Percentiles rank a stretch among this genome's conserved stretches.
Evolutionary conservation across 2,113 vertebrate species (phyloP).

Genomic region (Setophaga kirtlandii): DNA sequence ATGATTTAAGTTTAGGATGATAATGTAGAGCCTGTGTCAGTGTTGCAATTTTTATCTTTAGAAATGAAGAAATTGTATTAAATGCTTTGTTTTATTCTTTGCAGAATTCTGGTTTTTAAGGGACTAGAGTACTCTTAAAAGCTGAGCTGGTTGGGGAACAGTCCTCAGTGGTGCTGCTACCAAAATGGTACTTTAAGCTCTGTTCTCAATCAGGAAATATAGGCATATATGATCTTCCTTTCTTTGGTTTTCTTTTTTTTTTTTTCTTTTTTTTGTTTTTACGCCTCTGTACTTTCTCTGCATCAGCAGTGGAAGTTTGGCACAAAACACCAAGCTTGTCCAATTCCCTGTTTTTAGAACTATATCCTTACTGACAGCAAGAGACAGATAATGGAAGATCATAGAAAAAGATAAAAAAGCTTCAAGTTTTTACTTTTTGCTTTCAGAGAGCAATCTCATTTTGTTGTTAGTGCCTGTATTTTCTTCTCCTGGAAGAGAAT

Average conservation of each 20-base stretch:
- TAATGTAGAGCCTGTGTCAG: background rate
- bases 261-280: background rate
- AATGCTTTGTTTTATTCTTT: too few species aligned
- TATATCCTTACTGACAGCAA: background rate
- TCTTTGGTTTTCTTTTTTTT: accelerated
- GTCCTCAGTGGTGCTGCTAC: background rate
- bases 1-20: background rate
- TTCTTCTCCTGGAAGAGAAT: background rate
- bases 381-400: background rate
- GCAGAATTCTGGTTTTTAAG: too few species aligned
- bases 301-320: background rate
- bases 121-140: background rate
- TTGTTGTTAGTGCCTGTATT: background rate
- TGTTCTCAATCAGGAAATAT: background rate
- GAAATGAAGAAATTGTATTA: background rate
- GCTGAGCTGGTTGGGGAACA: background rate
- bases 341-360: background rate
- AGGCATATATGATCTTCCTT: background rate
- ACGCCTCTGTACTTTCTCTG: background rate
- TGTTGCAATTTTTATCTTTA: background rate
- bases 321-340: background rate
- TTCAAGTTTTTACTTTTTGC: background rate
- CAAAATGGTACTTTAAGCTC: background rate
- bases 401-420: background rate
- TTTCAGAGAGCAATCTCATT: background rate